Evolutionary conservation across 2,113 vertebrate species (phyloP), one percentile per base, ranked within the genome.

Genomic region (Pseudolaguvia tuberculata): DNA sequence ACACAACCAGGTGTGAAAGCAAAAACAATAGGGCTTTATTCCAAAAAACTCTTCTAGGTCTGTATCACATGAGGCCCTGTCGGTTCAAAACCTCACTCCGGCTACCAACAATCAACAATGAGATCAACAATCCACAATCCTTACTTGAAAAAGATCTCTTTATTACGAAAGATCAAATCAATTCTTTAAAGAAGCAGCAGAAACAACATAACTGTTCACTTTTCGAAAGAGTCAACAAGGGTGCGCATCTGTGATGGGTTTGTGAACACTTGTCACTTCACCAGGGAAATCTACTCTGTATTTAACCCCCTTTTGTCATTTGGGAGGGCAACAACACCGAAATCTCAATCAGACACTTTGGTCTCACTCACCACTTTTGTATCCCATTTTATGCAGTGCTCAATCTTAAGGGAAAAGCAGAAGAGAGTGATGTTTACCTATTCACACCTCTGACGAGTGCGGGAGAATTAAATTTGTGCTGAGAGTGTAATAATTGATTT

Each of bases 401-500:
- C 66, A 39, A 73, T 82, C 78, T 76, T 80, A 51, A 66, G 82
- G 81, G 78, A 72, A 68, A 65, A 78, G 68, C 75, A 67, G 73
- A 56, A 76, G 63, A 71, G 73, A 79, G 79, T 81, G 82, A 82
- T 85, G 82, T 86, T 87, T 88, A 87, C 86, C 82, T 88, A 56
- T 85, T 91, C 85, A 84, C 89, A 85, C 87, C 84, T 88, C 87
- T 81, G 86, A 85, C 80, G 76, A 82, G 80, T 76, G 74, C 82
- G 59, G 61, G 67, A 81, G 80, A 80, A 78, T 79, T 81, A 68
- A 82, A 83, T 75, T 82, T 78, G 76, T 84, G 82, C 79, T 79
- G 79, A 76, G 80, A 75, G 81, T 79, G 81, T 62, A 78, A 89
- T 88, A 88, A 89, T 89, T 89, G 81, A 88, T 87, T 88, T 90